Evolutionary conservation across 2,797 vertebrate genomes (phyloP).

Genomic region (Triplophysa yarkandensis): DNA sequence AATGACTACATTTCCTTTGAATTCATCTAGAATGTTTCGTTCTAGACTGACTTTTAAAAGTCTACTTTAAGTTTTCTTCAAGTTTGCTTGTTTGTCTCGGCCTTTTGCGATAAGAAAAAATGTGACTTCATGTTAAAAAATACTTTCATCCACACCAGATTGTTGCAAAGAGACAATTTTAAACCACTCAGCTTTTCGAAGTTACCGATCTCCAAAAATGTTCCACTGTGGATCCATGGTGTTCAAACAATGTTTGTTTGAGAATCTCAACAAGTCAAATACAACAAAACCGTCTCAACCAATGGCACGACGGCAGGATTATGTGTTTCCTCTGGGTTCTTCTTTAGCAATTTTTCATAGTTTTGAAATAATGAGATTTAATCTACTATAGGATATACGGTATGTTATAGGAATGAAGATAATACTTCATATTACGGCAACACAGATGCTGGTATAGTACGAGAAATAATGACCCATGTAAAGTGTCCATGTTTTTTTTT

Average conservation of each 20-base stretch:
- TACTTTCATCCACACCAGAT: neutral
- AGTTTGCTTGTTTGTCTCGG: neutral
- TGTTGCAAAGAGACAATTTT: neutral
- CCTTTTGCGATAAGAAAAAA: neutral
- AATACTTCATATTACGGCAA: too few relatives aligned
- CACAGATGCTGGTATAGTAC: too few relatives aligned
- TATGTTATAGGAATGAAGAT: too few relatives aligned
- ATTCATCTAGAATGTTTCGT: neutral
- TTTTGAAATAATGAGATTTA: too few relatives aligned
- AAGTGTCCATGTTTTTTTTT: too few relatives aligned
- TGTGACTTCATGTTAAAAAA: neutral
- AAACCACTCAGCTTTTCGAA: neutral
- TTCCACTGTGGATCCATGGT: neutral
- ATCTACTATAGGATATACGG: too few relatives aligned
- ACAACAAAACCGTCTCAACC: neutral
- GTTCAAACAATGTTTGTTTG: neutral
- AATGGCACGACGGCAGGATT: neutral
- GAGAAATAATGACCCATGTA: too few relatives aligned
- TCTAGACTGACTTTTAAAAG: neutral
- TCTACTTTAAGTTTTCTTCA: neutral
- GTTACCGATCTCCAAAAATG: neutral
- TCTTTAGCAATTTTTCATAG: too few relatives aligned
- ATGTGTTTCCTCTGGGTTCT: neutral
- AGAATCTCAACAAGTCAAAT: neutral
- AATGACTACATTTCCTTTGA: constrained; percentile 13